Percentiles rank a stretch among this genome's conserved stretches.
Conservation (phyloP, 2,888 invertebrate species). For the Philereme transversata region DNA sequence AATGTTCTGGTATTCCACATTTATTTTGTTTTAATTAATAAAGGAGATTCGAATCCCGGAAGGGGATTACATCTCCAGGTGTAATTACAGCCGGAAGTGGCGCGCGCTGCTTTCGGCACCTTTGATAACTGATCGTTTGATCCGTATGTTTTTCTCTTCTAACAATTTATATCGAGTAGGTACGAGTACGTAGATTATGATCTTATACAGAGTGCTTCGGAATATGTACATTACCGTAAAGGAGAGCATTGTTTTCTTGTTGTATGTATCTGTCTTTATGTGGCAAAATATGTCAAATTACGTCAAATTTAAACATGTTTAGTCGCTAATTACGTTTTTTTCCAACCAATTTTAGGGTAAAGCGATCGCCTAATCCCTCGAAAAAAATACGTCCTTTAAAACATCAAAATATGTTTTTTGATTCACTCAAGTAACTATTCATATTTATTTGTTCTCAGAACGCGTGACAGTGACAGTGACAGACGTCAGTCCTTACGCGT, state of each 20-base stretch:
- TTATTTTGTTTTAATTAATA: no score
- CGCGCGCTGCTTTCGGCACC: conserved; percentile 52
- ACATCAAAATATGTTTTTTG: conserved; percentile 17
- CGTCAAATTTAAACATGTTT: no score
- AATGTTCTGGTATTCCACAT: no score
- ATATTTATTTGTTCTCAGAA: conserved; percentile 32
- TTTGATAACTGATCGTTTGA: conserved; percentile 54
- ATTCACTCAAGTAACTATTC: conserved; percentile 5
- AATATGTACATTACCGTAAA: no score
- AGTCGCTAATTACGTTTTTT: no score
- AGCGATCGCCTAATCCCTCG: no score
- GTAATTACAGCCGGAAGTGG: conserved; percentile 63
- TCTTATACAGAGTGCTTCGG: no score
- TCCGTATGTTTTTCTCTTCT: conserved; percentile 40
- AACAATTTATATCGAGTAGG: conserved; percentile 11
- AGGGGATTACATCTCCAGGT: conserved; percentile 56
- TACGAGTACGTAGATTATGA: no score
- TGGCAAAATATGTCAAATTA: no score
- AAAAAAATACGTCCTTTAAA: neutral
- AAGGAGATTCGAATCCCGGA: conserved; percentile 44
- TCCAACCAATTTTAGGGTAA: no score
- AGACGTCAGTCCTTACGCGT: conserved; percentile 44
- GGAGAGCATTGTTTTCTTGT: no score
- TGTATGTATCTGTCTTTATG: no score
- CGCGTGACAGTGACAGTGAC: conserved; percentile 17